Base-by-base conservation (phyloP, 2,888 invertebrate genomes). In the Conus canariensis region DNA sequence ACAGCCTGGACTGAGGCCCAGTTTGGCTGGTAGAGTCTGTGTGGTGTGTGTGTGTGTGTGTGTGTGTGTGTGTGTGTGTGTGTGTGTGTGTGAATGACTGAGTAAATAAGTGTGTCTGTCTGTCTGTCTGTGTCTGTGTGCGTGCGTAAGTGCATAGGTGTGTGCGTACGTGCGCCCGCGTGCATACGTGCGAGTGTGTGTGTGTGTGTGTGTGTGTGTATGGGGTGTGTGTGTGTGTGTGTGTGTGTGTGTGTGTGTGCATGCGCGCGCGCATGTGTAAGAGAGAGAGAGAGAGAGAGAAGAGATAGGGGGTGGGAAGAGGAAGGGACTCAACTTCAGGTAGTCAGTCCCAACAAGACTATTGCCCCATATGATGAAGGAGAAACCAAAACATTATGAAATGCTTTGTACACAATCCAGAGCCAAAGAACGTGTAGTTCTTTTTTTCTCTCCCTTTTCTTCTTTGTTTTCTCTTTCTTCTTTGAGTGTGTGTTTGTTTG, bases 1-100 rank as follows among this genome's bases (percentile, higher is more conserved):
- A 90, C 94, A 95, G 88, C 95, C 95, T 4, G 95, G 94, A 25
- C 90, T 95, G 9, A 91, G 95, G 45, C 94, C 95, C 16, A 94
- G 93, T 60, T 90, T 95, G 12, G 94, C 95, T 90, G 94, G 95
- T 95, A 89, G 80, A 3, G 45, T 45, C 4, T 45, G 30, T 45
- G 45, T 45, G 45, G 30, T 77, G 58, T 60, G 60, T 67, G 22
- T 59, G 19, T 60, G 16, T 58, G 64, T 64, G n/a, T 60, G 14
- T 9, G 5, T 22, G n/a, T 19, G 19, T 8, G 64, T 22, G 22
- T 3, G 70, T 0, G 70, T 1, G 70, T 8, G 70, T 14, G 70
- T 19, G 70, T 70, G 60, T 10, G 10, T 10, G 60, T 10, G 60
- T 60, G 60, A 14, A 60, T 12, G 60, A 60, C 12, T 60, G 60